Evolutionary conservation across 2,888 invertebrate species (phyloP).

Genomic region (Tetragonula carbonaria): DNA sequence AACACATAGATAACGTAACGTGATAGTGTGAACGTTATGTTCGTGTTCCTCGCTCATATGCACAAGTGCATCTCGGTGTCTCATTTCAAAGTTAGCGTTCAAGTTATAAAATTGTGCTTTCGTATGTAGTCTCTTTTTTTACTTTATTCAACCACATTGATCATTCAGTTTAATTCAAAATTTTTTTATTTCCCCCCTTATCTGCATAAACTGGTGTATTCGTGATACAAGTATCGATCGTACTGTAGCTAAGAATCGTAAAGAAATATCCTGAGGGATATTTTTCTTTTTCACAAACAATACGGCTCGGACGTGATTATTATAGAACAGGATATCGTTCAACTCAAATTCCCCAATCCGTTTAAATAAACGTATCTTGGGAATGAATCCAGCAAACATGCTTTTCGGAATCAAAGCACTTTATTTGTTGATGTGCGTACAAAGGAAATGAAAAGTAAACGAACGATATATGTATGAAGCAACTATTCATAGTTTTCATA

Average conservation of each 20-base stretch:
- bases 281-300: not conserved
- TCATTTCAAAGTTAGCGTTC: constrained; percentile 43
- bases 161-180: not conserved
- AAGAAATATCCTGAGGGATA: not conserved
- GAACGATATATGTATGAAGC: not conserved
- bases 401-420: constrained; percentile 33
- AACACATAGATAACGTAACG: constrained; percentile 57
- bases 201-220: not conserved
- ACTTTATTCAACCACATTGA: constrained; percentile 12
- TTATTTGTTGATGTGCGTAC: constrained; percentile 52
- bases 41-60: constrained; percentile 40
- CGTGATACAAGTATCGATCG: not conserved
- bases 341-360: not conserved
- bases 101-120: not conserved
- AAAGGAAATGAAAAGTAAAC: constrained; percentile 35
- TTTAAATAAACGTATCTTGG: not conserved
- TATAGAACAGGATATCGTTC: not conserved
- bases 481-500: not conserved
- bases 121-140: not conserved
- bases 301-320: not conserved
- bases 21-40: constrained; percentile 41
- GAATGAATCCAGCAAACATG: constrained; percentile 39
- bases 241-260: not conserved
- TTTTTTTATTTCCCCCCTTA: not conserved
- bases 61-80: constrained; percentile 68